Base-by-base conservation (phyloP, 1,140 invertebrate genomes). In the Drosophila subobscura region DNA sequence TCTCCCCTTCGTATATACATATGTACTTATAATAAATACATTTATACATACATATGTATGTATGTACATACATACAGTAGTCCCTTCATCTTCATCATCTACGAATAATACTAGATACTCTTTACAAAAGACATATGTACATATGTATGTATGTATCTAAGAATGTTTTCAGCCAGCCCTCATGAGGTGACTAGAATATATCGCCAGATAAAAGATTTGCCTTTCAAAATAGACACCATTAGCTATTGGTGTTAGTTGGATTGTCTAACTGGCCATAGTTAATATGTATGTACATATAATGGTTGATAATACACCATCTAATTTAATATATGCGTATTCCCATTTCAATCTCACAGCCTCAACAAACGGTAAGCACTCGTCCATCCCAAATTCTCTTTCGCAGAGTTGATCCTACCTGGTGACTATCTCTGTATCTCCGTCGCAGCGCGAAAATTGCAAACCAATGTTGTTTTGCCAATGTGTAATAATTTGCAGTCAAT, bases 401-500 rank as follows among this genome's bases (percentile, higher is more conserved):
- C 14, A 20, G n/a, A 72, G 46, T 53, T 53, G n/a, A n/a, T 37
- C 44, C 22, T 23, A 29, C 57, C 25, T 46, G 16, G 53, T 46
- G 54, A 60, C 60, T 60, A 75, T 74, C 65, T 60, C 27, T 66
- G 61, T 68, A 88, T 88, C 83, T 86, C 77, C 80, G 79, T 86
- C 81, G 80, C 86, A 85, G 80, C 80, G 80, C 81, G 83, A 86
- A 86, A 86, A 86, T 86, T 86, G 81, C 81, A 86, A 86, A 86
- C 83, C 81, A 86, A 86, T 86, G 81, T 86, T 86, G 80, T 88
- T 86, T 88, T 86, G 78, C 81, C 83, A 86, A 86, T 86, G 77
- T 86, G 81, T 83, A 86, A 86, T 86, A 86, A 86, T 86, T 86
- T 86, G 83, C 88, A 88, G 83, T 64, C 83, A 86, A 88, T 86